phyloP scores from a whole-genome alignment of 2,797 vertebrate genomes.

The Toxotes lorentzi region DNA sequence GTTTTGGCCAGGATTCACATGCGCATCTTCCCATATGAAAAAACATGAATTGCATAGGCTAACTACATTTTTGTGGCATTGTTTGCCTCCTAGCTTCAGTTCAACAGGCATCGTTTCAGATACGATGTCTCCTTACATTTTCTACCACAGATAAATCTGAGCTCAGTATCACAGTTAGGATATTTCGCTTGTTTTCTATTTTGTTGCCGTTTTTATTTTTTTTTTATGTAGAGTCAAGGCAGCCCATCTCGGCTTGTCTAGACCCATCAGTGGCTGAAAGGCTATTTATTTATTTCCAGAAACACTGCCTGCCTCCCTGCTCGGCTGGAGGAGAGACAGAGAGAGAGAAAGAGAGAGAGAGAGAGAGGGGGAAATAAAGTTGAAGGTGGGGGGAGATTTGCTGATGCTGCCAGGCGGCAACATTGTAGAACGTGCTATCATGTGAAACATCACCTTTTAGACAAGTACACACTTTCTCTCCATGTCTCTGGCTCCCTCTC shows the following conservation, averaged over 20 bases:
- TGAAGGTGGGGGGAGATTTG: conserved; percentile 24
- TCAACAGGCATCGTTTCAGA: conserved; percentile 1
- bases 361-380: too few species aligned
- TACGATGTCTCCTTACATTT: background rate
- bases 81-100: background rate
- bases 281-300: conserved; percentile 54
- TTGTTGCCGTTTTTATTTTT: conserved; percentile 25
- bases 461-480: conserved; percentile 18
- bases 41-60: background rate
- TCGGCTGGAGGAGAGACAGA: conserved; percentile 6
- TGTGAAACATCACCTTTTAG: conserved; percentile 62
- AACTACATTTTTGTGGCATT: background rate
- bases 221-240: conserved; percentile 13
- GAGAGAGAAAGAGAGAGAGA: background rate
- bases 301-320: conserved; percentile 19
- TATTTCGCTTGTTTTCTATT: conserved; percentile 22
- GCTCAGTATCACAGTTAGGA: conserved; percentile 3
- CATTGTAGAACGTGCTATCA: conserved; percentile 41
- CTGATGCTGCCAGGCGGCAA: conserved; percentile 44
- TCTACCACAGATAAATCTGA: conserved; percentile 14
- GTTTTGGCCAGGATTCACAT: conserved; percentile 5
- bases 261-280: conserved; percentile 43
- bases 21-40: conserved; percentile 13
- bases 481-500: conserved; percentile 24
- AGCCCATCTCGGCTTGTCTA: conserved; percentile 27